A percentile compares a stretch with the other conserved stretches of the same genome.
Evolutionary conservation across 2,797 vertebrate genomes (phyloP).

Genomic region (Melanotaenia boesemani): DNA sequence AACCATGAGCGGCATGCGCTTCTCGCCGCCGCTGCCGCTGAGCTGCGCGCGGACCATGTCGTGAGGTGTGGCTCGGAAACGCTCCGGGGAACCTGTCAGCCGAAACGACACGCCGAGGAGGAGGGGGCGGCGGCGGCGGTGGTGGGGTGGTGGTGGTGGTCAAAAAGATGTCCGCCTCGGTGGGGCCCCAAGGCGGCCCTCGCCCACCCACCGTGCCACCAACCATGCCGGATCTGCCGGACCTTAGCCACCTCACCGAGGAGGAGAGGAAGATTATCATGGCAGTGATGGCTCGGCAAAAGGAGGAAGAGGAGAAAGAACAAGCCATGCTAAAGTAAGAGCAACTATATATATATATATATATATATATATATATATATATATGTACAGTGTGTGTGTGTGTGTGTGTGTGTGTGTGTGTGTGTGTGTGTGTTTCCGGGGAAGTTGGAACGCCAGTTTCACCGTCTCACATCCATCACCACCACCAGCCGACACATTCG

Average conservation of each 20-base stretch:
- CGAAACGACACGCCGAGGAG: conserved; percentile 86
- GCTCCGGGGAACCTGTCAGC: conserved; percentile 81
- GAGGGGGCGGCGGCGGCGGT: conserved; percentile 46
- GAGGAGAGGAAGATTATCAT: conserved; percentile 98
- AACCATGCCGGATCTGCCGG: conserved; percentile 94
- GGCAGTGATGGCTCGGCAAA: conserved; percentile 98
- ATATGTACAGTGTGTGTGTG: no score
- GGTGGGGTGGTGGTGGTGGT: conserved; percentile 70
- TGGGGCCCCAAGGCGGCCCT: conserved; percentile 94
- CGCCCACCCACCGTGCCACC: conserved; percentile 93
- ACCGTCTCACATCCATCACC: conserved; percentile 39
- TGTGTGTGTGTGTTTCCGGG: conserved; percentile 8
- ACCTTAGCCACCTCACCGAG: conserved; percentile 99
- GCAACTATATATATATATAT: conserved; percentile 24
- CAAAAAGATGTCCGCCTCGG: conserved; percentile 92
- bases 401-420: no score
- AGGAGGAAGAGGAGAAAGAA: conserved; percentile 97
- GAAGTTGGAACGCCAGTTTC: conserved; percentile 39
- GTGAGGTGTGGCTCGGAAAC: conserved; percentile 83
- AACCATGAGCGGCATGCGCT: conserved; percentile 85
- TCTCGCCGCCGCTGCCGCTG: conserved; percentile 66
- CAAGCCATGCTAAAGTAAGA: conserved; percentile 99
- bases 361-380: no score
- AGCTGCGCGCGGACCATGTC: conserved; percentile 75
- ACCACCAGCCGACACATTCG: neutral